phyloP scores from a whole-genome alignment of 2,113 vertebrate species.

The Athene noctua region DNA sequence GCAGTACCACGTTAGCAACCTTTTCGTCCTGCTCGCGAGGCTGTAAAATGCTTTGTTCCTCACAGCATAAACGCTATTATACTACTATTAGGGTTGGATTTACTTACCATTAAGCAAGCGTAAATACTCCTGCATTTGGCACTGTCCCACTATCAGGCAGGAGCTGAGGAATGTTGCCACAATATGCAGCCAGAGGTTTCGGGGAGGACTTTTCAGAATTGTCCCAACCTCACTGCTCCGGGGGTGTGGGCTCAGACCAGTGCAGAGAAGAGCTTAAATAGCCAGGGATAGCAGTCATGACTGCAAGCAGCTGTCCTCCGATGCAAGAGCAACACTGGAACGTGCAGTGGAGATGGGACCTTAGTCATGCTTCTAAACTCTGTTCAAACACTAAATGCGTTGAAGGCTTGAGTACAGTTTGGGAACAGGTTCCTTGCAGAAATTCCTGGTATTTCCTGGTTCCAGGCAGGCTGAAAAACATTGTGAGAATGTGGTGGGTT shows the following conservation, averaged over 20 bases:
- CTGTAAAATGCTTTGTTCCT: conserved; percentile 42
- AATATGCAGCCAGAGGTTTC: not conserved
- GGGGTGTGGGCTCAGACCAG: not conserved
- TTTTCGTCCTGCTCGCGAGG: not conserved
- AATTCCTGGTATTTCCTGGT: conserved; percentile 70
- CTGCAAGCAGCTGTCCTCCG: not conserved
- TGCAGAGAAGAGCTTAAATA: not conserved
- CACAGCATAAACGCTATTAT: conserved; percentile 8
- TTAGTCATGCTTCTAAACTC: conserved; percentile 26
- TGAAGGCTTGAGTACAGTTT: conserved; percentile 39
- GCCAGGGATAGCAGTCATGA: not conserved
- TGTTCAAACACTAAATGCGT: not conserved
- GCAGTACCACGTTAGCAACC: not conserved
- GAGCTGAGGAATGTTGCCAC: not conserved
- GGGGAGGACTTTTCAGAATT: not conserved
- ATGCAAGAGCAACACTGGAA: not conserved
- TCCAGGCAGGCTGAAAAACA: conserved; percentile 63
- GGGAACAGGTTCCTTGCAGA: conserved; percentile 64
- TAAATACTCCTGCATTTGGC: not conserved
- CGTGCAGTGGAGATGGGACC: not conserved
- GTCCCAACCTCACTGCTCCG: not conserved
- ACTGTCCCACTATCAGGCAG: not conserved
- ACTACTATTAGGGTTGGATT: not conserved
- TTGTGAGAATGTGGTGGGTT: conserved; percentile 63
- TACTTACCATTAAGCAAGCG: not conserved